phyloP scores from a whole-genome alignment of 1,140 invertebrate species.

The Lordiphosa stackelbergi region DNA sequence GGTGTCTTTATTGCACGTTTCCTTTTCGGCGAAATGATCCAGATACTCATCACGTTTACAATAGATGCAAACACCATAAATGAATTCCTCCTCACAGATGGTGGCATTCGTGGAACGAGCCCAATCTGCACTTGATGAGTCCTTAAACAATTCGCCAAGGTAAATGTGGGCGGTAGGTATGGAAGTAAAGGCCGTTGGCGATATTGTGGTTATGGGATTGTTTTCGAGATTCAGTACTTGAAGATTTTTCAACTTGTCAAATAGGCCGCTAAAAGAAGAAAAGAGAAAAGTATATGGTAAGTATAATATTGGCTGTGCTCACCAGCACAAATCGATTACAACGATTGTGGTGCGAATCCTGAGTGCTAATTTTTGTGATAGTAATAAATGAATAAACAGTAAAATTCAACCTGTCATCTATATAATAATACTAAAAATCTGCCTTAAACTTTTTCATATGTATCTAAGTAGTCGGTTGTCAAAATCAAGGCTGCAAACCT shows the following conservation, averaged over 20 bases:
- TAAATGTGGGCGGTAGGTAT: constrained; percentile 56
- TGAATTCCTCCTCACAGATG: constrained; percentile 59
- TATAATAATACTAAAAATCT: too few species aligned
- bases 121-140: constrained; percentile 37
- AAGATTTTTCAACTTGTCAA: constrained; percentile 50
- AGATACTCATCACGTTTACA: constrained; percentile 58
- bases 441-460: too few species aligned
- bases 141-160: constrained; percentile 39
- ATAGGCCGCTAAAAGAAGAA: constrained; percentile 37
- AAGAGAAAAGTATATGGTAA: neutral
- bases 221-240: constrained; percentile 56
- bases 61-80: constrained; percentile 57
- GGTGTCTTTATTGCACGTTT: constrained; percentile 56
- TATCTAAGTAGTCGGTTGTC: too few species aligned
- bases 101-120: constrained; percentile 50
- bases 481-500: too few species aligned
- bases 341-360: too few species aligned
- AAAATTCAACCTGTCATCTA: too few species aligned
- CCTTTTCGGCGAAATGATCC: constrained; percentile 55
- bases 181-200: constrained; percentile 39
- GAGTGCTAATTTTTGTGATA: too few species aligned
- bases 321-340: too few species aligned
- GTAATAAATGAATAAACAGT: too few species aligned
- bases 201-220: constrained; percentile 65
- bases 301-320: too few species aligned